These are phyloP conservation scores for Poicephalus meyeri DNA, from an alignment of 2,113 vertebrate species.

Conservation along the genomic window DNA sequence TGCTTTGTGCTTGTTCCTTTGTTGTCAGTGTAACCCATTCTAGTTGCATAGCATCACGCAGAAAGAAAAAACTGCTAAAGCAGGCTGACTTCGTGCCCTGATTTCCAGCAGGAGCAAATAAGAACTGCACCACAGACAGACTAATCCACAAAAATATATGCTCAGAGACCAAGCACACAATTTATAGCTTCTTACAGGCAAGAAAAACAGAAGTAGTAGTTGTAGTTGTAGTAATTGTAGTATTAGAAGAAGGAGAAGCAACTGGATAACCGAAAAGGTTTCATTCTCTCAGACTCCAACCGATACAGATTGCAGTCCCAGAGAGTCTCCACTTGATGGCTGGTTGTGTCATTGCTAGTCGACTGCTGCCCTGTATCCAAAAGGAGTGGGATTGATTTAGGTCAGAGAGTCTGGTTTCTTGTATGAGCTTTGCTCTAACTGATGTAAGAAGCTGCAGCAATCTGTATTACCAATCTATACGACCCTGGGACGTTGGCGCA, in stretches of 20 bases:
- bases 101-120: constrained; percentile 76
- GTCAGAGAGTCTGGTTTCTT: constrained; percentile 80
- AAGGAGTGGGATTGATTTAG: constrained; percentile 81
- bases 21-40: constrained; percentile 75
- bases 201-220: constrained; percentile 1
- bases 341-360: constrained; percentile 77
- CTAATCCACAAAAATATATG: constrained; percentile 76
- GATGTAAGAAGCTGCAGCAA: constrained; percentile 49
- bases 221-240: constrained; percentile 19
- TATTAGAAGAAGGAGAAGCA: constrained; percentile 57
- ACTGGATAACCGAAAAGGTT: constrained; percentile 28
- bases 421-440: constrained; percentile 68
- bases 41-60: constrained; percentile 75
- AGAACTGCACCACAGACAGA: constrained; percentile 68
- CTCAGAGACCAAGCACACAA: constrained; percentile 59
- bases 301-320: constrained; percentile 72
- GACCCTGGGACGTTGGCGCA: constrained; percentile 43
- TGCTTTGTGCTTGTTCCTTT: constrained; percentile 76
- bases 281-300: constrained; percentile 69
- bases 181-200: constrained; percentile 65
- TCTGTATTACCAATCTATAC: constrained; percentile 1
- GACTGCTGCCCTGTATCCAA: constrained; percentile 79
- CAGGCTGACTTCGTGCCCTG: constrained; percentile 71
- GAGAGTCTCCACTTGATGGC: constrained; percentile 81
- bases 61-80: constrained; percentile 72